Evolutionary conservation across 2,888 invertebrate species (phyloP).

Genomic region (Mesodorylaimus sp.): DNA sequence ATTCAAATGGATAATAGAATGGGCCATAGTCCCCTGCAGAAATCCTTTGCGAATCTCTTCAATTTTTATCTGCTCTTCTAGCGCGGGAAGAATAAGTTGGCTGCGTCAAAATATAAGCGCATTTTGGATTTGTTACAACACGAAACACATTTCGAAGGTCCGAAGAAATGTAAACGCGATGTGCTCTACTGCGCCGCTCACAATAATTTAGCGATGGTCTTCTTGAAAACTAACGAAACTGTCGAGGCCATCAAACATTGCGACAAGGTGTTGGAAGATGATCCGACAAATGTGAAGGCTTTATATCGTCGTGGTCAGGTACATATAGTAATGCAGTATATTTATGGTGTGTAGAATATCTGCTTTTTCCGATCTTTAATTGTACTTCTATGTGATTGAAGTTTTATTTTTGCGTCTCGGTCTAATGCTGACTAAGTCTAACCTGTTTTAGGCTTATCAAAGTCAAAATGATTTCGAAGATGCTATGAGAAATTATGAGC

Average conservation of each 20-base stretch:
- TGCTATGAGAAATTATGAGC: constrained; percentile 58
- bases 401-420: neutral
- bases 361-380: neutral
- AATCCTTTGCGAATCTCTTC: too few species aligned
- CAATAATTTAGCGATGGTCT: constrained; percentile 61
- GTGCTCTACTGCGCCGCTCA: constrained; percentile 35
- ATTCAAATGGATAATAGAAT: too few species aligned
- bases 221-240: constrained; percentile 53
- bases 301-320: constrained; percentile 46
- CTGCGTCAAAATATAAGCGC: constrained; percentile 68
- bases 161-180: constrained; percentile 11
- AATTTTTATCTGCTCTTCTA: too few species aligned
- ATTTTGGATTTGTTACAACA: constrained; percentile 46
- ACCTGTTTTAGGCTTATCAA: constrained; percentile 43
- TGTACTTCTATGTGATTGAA: neutral
- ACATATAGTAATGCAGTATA: neutral
- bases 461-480: constrained; percentile 54
- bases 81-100: constrained; percentile 51
- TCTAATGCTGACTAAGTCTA: constrained; percentile 1
- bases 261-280: constrained; percentile 53
- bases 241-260: constrained; percentile 55
- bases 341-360: neutral
- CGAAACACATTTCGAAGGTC: constrained; percentile 31
- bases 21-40: too few species aligned
- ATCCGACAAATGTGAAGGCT: constrained; percentile 64